Evolutionary conservation across 2,113 vertebrate species (phyloP), one percentile per base, ranked within the genome.

Genomic region (Sinocyclocheilus anshuiensis): DNA sequence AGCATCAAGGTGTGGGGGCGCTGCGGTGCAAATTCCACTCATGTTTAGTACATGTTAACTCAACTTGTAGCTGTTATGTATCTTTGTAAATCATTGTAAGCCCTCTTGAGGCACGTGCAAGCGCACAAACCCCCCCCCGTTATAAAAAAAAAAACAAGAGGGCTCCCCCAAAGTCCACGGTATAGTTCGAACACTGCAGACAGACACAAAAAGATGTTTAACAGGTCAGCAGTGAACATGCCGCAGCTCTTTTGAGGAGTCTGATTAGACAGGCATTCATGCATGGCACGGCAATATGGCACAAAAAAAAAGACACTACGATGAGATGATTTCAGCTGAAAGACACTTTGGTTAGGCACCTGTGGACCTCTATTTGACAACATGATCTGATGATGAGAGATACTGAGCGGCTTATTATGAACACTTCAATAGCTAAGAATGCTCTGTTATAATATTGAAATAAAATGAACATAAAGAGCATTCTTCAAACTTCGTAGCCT

Each of bases 201-300:
- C 57, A 63, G 80, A 72, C 89, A 84, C 22, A 76, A 86, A 81
- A 89, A 90, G 89, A 90, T 71, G 78, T 88, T 87, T 85, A 89
- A 90, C 89, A 89, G 92, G 92, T 92, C 92, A 94, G 91, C 78
- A 55, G 86, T 92, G 91, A 92, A 84, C 89, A 91, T 89, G 90
- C 79, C 86, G 89, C 84, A 45, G 84, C 86, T 86, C 89, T 89
- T 89, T 89, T 90, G 86, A 90, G 90, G 91, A 93, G 87, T 92
- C 91, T 93, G 92, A 93, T 94, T 91, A 93, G 92, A 92, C 92
- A 91, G 92, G 93, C 93, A 91, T 90, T 88, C 93, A 93, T 93
- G 92, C 92, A 92, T 94, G 89, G 86, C 93, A 89, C 45, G 76
- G 87, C 92, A 94, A 93, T 93, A 93, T 93, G 92, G 88, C 90